A percentile compares a stretch with the other conserved stretches of the same genome.
Evolutionary conservation across 2,888 invertebrate species (phyloP).

Genomic region (Stenoptilia bipunctidactyla): DNA sequence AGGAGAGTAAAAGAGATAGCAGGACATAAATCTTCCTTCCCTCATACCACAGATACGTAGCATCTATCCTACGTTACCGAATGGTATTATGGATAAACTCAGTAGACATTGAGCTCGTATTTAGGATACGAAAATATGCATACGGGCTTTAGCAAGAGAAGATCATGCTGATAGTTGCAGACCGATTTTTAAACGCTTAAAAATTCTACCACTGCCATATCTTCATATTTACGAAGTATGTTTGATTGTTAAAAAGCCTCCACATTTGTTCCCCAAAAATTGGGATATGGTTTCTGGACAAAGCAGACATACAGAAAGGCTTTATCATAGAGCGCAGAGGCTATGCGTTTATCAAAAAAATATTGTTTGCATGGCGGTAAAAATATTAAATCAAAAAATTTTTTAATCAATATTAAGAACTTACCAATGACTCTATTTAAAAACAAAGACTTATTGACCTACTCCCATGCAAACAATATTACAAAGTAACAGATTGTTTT

Average conservation of each 20-base stretch:
- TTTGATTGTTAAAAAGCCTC: background rate
- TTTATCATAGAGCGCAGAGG: background rate
- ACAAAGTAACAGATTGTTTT: no score
- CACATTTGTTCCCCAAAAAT: background rate
- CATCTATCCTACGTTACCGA: conserved; percentile 10
- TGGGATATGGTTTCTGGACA: background rate
- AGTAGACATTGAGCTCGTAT: conserved; percentile 3
- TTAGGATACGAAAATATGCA: conserved; percentile 13
- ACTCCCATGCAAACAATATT: no score
- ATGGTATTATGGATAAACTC: conserved; percentile 14
- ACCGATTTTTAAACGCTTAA: conserved; percentile 8
- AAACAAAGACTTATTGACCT: no score
- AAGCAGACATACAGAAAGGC: background rate
- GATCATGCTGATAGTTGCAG: conserved; percentile 8
- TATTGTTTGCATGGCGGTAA: background rate
- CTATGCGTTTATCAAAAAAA: background rate
- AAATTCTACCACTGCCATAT: conserved; percentile 10
- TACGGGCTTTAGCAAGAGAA: conserved; percentile 10
- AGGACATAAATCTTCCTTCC: no score
- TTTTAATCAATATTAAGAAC: no score
- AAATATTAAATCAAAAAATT: no score
- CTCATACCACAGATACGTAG: conserved; percentile 11
- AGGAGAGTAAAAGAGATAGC: no score
- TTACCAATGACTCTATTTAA: no score
- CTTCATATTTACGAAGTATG: conserved; percentile 9